phyloP scores from a whole-genome alignment of 2,797 vertebrate species.

The Erethizon dorsatum region DNA sequence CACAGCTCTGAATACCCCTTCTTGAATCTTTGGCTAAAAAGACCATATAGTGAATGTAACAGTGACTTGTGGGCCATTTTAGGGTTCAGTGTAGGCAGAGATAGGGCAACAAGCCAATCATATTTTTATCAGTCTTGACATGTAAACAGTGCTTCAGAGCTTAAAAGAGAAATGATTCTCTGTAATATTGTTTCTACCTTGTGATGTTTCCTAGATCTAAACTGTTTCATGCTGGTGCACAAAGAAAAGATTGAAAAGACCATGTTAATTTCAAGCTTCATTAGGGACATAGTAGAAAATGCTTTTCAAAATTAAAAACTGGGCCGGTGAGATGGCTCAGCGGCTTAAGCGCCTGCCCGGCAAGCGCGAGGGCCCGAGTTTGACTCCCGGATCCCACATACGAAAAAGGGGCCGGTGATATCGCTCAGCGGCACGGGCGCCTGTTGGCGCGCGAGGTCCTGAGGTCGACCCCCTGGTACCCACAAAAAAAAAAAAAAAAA shows the following conservation, averaged over 20 bases:
- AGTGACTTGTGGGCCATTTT: conserved; percentile 34
- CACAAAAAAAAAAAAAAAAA: too few relatives aligned
- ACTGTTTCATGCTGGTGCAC: conserved; percentile 63
- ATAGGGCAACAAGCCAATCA: neutral
- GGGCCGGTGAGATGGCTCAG: too few relatives aligned
- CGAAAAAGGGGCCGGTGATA: too few relatives aligned
- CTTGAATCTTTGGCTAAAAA: neutral
- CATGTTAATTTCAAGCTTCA: conserved; percentile 82
- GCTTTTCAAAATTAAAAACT: conserved; percentile 74
- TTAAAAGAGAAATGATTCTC: conserved; percentile 52
- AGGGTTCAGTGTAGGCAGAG: conserved; percentile 16
- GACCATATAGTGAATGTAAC: neutral
- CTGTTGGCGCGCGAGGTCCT: too few relatives aligned
- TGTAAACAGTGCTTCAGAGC: conserved; percentile 59
- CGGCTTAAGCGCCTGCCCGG: too few relatives aligned
- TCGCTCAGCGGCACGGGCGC: too few relatives aligned
- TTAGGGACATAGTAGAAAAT: conserved; percentile 74
- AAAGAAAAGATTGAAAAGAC: conserved; percentile 75
- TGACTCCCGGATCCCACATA: too few relatives aligned
- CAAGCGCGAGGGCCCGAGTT: too few relatives aligned
- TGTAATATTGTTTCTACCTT: conserved; percentile 61
- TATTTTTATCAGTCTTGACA: conserved; percentile 5
- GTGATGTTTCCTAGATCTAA: conserved; percentile 46
- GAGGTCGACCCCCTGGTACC: too few relatives aligned
- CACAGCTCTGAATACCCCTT: neutral